Percentiles rank a stretch among this genome's conserved stretches.
phyloP scores from a whole-genome alignment of 2,888 invertebrate genomes.

The Cerastoderma edule region DNA sequence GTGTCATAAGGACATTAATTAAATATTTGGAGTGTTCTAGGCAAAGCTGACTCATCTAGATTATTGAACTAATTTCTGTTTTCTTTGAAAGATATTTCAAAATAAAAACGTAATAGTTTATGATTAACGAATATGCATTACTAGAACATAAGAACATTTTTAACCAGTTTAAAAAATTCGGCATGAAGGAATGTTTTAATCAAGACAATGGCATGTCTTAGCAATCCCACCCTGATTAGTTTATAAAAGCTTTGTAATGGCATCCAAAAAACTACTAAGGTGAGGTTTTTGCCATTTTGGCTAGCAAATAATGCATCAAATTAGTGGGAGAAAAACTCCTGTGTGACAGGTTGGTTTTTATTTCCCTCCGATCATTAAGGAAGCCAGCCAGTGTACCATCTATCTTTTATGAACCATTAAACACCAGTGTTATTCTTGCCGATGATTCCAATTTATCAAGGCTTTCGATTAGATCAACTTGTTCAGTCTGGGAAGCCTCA shows the following conservation, averaged over 20 bases:
- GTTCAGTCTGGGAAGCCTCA: no score
- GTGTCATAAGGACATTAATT: no score
- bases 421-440: constrained; percentile 4
- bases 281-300: constrained; percentile 6
- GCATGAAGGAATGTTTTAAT: no score
- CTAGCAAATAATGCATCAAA: constrained; percentile 17
- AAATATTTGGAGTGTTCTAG: no score
- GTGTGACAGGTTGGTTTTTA: constrained; percentile 6
- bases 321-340: background rate
- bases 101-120: no score
- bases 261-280: constrained; percentile 4
- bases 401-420: background rate
- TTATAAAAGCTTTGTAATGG: constrained; percentile 19
- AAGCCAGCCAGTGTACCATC: background rate
- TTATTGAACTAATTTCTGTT: no score
- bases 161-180: no score
- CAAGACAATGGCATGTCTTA: no score
- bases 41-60: no score
- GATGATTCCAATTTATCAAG: background rate
- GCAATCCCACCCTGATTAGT: constrained; percentile 17
- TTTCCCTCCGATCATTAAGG: background rate
- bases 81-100: no score
- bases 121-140: no score
- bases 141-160: no score
- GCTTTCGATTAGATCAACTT: background rate